Evolutionary conservation across 2,888 invertebrate species (phyloP), one percentile per base, ranked within the genome.

Genomic region (Xanthia togata): DNA sequence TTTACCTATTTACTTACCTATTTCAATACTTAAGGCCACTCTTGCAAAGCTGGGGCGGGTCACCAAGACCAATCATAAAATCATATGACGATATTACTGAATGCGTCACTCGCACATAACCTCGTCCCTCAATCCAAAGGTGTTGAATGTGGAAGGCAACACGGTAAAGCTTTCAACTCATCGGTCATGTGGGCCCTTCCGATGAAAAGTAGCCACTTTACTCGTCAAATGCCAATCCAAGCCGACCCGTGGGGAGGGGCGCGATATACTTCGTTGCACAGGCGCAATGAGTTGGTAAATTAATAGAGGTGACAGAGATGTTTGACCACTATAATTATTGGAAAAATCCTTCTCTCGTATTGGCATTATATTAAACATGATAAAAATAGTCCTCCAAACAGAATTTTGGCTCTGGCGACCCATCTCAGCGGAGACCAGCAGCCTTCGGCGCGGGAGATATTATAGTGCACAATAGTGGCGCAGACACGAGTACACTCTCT

Each of bases 121-220:
- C 44, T 84, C 89, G 79, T 83, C 82, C 81, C 62, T 78, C 55
- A 76, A 76, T 70, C 65, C 70, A 82, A 91, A 93, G 93, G 93
- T 93, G 92, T 89, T 90, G 87, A 86, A 83, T 79, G 73, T 79
- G 50, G 88, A 89, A 90, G 91, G 92, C 90, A 92, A 96, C 96
- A 96, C 89, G 94, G 94, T 91, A 95, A 96, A 93, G 96, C 96
- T 96, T 94, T 96, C 93, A 95, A 93, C 90, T 92, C 93, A 95
- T 96, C 95, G 95, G 94, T 96, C 95, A 95, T 92, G 92, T 90
- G 90, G 92, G 92, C 93, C 95, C 92, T 94, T 93, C 89, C 93
- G 93, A 94, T 95, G 95, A 95, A 94, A 95, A 95, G 94, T 95
- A 93, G 92, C 95, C 95, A 96, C 96, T 96, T 96, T 94, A 92